Conservation (phyloP, 2,797 vertebrate genomes). For the Oceanodroma leucorhoa region DNA sequence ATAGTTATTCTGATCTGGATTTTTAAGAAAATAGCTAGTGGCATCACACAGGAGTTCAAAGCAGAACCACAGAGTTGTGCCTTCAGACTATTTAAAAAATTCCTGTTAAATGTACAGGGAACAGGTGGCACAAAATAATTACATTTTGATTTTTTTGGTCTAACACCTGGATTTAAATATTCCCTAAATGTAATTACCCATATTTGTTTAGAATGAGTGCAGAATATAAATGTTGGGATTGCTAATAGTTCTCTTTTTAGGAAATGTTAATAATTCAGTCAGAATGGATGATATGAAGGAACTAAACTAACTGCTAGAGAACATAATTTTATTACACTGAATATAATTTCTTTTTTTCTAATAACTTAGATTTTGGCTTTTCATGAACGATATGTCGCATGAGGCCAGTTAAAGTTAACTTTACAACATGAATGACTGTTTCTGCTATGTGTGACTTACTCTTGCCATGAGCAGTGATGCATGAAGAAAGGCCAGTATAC, state of each 20-base stretch:
- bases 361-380: not conserved
- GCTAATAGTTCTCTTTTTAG: constrained; percentile 22
- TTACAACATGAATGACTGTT: not conserved
- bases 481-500: not conserved
- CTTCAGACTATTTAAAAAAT: constrained; percentile 69
- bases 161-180: constrained; percentile 72
- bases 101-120: constrained; percentile 56
- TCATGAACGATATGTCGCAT: not conserved
- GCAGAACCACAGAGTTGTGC: constrained; percentile 52
- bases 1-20: constrained; percentile 61
- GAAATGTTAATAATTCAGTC: constrained; percentile 30
- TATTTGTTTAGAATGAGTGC: constrained; percentile 62
- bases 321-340: not conserved
- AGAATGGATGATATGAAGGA: not conserved
- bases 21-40: constrained; percentile 72
- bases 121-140: constrained; percentile 76
- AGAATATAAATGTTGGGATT: constrained; percentile 45
- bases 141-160: constrained; percentile 62
- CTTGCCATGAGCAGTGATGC: not conserved
- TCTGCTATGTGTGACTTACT: not conserved
- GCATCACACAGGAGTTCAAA: constrained; percentile 73
- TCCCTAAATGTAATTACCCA: constrained; percentile 58
- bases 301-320: not conserved
- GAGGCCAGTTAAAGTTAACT: not conserved
- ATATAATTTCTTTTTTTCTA: not conserved